phyloP scores from a whole-genome alignment of 2,888 invertebrate genomes.

The Hirtodrosophila confusa region DNA sequence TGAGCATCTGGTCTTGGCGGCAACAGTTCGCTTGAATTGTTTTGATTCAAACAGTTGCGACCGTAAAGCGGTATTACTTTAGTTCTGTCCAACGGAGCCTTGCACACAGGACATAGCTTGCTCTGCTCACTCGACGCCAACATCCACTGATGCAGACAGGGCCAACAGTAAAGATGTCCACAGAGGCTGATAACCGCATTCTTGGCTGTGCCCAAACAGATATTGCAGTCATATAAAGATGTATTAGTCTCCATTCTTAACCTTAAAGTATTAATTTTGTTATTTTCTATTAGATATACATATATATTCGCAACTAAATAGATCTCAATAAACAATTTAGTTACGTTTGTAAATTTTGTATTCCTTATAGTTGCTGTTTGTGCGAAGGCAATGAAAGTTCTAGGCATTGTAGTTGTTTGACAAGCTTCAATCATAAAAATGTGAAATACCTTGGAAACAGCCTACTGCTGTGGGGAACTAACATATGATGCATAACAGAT shows the following conservation, averaged over 20 bases:
- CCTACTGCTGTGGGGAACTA: too few species aligned
- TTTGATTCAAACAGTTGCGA: neutral
- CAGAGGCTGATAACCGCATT: conserved; percentile 6
- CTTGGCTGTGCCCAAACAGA: conserved; percentile 4
- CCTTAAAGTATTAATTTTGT: neutral
- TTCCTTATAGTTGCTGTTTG: too few species aligned
- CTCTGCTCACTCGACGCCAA: neutral
- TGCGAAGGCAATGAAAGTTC: too few species aligned
- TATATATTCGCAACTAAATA: too few species aligned
- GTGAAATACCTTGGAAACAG: too few species aligned
- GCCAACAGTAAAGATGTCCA: conserved; percentile 23
- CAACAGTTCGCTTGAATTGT: neutral
- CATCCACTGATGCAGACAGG: conserved; percentile 10
- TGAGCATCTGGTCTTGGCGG: conserved; percentile 3
- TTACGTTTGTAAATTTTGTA: too few species aligned
- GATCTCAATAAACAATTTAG: too few species aligned
- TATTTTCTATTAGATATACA: too few species aligned
- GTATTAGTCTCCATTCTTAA: conserved; percentile 2
- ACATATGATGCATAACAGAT: too few species aligned
- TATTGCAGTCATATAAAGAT: conserved; percentile 7
- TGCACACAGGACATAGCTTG: conserved; percentile 9
- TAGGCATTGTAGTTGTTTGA: too few species aligned
- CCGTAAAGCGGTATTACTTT: conserved; percentile 15
- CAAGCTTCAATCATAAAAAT: too few species aligned
- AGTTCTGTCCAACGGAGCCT: neutral